These are phyloP conservation scores for Harpalus rubripes DNA, from an alignment of 2,888 invertebrate species.

Conservation along the genomic window DNA sequence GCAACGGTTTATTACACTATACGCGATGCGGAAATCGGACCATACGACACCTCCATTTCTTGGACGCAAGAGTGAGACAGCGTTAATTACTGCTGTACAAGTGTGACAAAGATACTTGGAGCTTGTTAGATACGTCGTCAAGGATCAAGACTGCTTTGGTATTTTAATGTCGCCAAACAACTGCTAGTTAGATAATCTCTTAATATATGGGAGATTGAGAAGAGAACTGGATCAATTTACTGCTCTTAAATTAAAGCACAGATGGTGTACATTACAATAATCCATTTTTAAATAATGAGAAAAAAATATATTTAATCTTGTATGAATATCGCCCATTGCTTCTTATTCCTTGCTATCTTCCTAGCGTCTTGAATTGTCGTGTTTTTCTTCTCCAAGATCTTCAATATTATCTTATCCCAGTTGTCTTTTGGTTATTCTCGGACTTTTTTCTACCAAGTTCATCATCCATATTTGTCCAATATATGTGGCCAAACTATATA, in stretches of 20 bases:
- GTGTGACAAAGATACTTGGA: not conserved
- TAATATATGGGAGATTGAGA: conserved; percentile 9
- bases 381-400: too few relatives aligned
- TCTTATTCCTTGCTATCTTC: too few relatives aligned
- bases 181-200: conserved; percentile 32
- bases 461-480: too few relatives aligned
- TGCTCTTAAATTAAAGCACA: not conserved
- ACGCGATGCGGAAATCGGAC: conserved; percentile 38
- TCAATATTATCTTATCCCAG: too few relatives aligned
- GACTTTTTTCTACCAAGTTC: too few relatives aligned
- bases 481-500: too few relatives aligned
- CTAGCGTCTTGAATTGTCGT: too few relatives aligned
- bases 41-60: conserved; percentile 35
- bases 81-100: not conserved
- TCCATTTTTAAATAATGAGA: too few relatives aligned
- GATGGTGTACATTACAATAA: too few relatives aligned
- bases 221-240: not conserved
- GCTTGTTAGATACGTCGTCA: conserved; percentile 33
- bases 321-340: too few relatives aligned
- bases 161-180: conserved; percentile 35
- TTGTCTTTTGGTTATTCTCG: too few relatives aligned
- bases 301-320: too few relatives aligned
- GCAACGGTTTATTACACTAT: conserved; percentile 46
- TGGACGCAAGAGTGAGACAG: conserved; percentile 13
- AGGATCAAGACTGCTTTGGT: conserved; percentile 17